phyloP scores from a whole-genome alignment of 92 coral and sea anemone genomes.

The Phenganax subtilis region DNA sequence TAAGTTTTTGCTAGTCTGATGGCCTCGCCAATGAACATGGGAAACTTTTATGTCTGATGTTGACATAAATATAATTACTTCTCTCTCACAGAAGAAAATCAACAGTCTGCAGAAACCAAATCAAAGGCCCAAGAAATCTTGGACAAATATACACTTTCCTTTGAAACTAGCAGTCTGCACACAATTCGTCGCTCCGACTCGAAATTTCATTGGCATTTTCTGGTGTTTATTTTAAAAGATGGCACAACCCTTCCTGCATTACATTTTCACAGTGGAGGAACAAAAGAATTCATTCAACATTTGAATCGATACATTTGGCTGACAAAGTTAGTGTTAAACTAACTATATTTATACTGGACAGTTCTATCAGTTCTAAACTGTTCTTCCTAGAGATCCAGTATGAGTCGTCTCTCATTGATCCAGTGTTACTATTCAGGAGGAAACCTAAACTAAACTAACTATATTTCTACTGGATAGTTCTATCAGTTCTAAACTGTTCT shows the following conservation, averaged over 20 bases:
- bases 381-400: neutral
- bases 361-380: too few relatives aligned
- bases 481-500: too few relatives aligned
- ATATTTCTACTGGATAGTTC: too few relatives aligned
- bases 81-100: neutral
- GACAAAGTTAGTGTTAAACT: conserved; percentile 51
- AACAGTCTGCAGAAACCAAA: conserved; percentile 1
- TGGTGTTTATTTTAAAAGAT: conserved; percentile 87
- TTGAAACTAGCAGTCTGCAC: conserved; percentile 70
- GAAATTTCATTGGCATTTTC: conserved; percentile 87
- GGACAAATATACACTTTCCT: conserved; percentile 70
- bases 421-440: too few relatives aligned
- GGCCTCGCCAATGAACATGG: too few relatives aligned
- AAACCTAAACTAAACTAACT: too few relatives aligned
- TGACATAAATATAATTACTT: too few relatives aligned
- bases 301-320: conserved; percentile 89
- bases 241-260: conserved; percentile 90
- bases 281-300: conserved; percentile 71
- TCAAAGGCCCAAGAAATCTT: conserved; percentile 22
- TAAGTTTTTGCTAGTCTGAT: too few relatives aligned
- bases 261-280: conserved; percentile 93
- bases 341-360: too few relatives aligned
- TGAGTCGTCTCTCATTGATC: too few relatives aligned
- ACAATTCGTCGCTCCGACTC: conserved; percentile 95
- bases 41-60: too few relatives aligned